Conservation (phyloP, 2,797 vertebrate species). For the Hybognathus amarus region DNA sequence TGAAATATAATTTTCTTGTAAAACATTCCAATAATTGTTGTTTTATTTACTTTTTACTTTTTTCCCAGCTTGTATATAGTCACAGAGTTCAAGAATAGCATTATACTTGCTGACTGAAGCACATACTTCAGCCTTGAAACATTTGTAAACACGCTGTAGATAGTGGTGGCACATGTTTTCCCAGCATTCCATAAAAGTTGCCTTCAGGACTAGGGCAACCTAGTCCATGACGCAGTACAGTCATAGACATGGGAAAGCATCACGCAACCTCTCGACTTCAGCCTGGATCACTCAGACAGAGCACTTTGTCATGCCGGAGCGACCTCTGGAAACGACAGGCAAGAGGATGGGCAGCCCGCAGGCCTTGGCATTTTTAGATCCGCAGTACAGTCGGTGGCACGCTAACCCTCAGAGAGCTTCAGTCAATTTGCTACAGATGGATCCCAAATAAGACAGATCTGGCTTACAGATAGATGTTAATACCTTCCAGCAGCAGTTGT, state of each 20-base stretch:
- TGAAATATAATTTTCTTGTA: not conserved
- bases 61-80: not conserved
- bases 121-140: not conserved
- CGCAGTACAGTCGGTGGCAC: constrained; percentile 23
- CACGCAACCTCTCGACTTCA: not conserved
- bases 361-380: constrained; percentile 26
- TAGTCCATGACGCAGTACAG: not conserved
- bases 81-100: not conserved
- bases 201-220: constrained; percentile 15
- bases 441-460: constrained; percentile 43
- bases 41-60: not conserved
- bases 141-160: not conserved
- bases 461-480: constrained; percentile 51
- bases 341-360: constrained; percentile 23
- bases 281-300: constrained; percentile 10
- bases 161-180: not conserved
- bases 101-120: not conserved
- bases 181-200: not conserved
- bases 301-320: not conserved
- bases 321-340: constrained; percentile 29
- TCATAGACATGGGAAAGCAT: constrained; percentile 14
- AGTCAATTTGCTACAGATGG: constrained; percentile 40
- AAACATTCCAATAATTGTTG: not conserved
- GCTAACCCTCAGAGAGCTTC: constrained; percentile 41
- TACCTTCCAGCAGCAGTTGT: constrained; percentile 30